phyloP scores from a whole-genome alignment of 2,797 vertebrate genomes.

The Podarcis lilfordi region DNA sequence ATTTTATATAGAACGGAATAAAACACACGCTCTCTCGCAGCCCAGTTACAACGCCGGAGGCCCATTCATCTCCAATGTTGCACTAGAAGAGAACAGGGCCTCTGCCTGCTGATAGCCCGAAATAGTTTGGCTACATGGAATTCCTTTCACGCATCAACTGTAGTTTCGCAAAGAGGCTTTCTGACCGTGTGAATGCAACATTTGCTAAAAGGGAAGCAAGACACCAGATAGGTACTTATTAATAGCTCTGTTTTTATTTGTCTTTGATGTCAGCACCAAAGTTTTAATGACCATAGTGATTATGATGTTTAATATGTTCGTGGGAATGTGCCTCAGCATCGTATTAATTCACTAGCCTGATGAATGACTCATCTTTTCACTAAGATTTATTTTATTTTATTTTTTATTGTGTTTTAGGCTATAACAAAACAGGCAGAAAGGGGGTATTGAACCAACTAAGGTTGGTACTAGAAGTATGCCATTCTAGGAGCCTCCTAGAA shows the following conservation, averaged over 20 bases:
- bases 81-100: neutral
- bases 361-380: neutral
- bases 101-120: neutral
- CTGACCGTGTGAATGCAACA: neutral
- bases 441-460: neutral
- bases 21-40: neutral
- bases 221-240: neutral
- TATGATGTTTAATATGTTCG: neutral
- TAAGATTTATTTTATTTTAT: neutral
- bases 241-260: neutral
- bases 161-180: neutral
- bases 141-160: neutral
- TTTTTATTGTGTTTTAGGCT: neutral
- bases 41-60: neutral
- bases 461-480: neutral
- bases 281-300: neutral
- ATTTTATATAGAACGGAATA: neutral
- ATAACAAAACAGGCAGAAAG: neutral
- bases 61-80: constrained; percentile 18
- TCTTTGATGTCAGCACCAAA: neutral
- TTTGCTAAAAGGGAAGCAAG: neutral
- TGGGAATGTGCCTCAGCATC: neutral
- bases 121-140: neutral
- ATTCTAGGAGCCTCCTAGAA: neutral
- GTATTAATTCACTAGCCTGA: neutral